phyloP scores from a whole-genome alignment of 2,888 invertebrate species.

The Chrysodeixis includens region DNA sequence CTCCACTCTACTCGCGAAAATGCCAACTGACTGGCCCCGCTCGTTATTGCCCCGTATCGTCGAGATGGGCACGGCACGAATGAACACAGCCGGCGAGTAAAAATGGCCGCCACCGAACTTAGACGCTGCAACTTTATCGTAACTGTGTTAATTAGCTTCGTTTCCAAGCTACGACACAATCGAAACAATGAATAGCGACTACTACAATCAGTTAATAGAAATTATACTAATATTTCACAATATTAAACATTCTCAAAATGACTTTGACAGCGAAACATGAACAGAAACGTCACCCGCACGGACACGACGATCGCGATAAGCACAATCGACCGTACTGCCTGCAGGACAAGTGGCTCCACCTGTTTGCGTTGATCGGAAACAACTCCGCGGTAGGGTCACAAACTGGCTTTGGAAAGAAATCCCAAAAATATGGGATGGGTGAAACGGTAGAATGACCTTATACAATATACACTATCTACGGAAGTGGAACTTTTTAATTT shows the following conservation, averaged over 20 bases:
- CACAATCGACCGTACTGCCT: slow-evolving; percentile 71
- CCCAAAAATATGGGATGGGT: slow-evolving; percentile 80
- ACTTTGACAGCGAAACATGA: slow-evolving; percentile 81
- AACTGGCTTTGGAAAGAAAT: slow-evolving; percentile 72
- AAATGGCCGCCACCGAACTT: slow-evolving; percentile 86
- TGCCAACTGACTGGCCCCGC: slow-evolving; percentile 86
- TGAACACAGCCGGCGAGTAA: slow-evolving; percentile 88
- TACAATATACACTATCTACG: slow-evolving; percentile 78
- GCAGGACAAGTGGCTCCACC: slow-evolving; percentile 82
- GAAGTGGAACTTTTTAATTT: slow-evolving; percentile 72
- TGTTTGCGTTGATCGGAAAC: slow-evolving; percentile 73
- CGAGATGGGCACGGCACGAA: slow-evolving; percentile 87
- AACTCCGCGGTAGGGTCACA: slow-evolving; percentile 77
- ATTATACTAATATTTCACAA: slow-evolving; percentile 69
- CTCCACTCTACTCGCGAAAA: slow-evolving; percentile 88
- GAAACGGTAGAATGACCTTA: slow-evolving; percentile 79
- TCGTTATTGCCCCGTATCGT: slow-evolving; percentile 84
- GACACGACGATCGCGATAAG: slow-evolving; percentile 64
- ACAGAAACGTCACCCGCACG: slow-evolving; percentile 80
- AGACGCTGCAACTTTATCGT: slow-evolving; percentile 79
- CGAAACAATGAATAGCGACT: slow-evolving; percentile 60
- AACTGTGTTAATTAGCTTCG: slow-evolving; percentile 70
- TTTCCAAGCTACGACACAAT: slow-evolving; percentile 53
- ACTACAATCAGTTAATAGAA: slow-evolving; percentile 63
- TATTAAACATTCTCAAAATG: slow-evolving; percentile 73